Evolutionary conservation across 2,797 vertebrate genomes (phyloP).

Genomic region (Cyprinella venusta): DNA sequence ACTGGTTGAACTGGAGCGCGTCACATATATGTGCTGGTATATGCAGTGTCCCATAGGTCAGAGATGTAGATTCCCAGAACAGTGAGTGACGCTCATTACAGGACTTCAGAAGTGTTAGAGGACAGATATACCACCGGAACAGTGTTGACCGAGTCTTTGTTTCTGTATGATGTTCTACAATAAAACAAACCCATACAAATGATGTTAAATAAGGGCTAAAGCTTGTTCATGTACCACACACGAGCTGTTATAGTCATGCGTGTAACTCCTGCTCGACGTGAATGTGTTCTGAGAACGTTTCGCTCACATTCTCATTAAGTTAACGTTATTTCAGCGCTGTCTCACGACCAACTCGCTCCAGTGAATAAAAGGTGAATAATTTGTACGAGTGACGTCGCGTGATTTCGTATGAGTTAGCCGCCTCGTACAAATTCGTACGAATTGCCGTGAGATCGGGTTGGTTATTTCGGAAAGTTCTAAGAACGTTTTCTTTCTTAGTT

Average conservation of each 20-base stretch:
- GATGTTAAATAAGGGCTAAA: neutral
- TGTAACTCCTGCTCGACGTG: too few species aligned
- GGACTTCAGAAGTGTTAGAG: conserved; percentile 61
- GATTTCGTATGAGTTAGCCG: too few species aligned
- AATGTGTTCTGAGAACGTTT: neutral
- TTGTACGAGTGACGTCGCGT: too few species aligned
- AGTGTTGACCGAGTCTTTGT: neutral
- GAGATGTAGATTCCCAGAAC: conserved; percentile 74
- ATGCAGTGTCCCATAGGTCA: conserved; percentile 76
- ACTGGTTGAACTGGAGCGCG: conserved; percentile 68
- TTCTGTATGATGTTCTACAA: neutral
- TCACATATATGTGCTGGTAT: conserved; percentile 69
- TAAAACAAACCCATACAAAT: neutral
- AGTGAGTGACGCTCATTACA: conserved; percentile 71
- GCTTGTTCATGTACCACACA: neutral
- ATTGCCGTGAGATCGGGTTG: too few species aligned
- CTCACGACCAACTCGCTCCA: too few species aligned
- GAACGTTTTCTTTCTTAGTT: too few species aligned
- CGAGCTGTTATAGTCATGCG: neutral
- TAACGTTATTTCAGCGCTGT: neutral
- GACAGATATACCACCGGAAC: neutral
- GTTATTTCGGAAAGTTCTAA: too few species aligned
- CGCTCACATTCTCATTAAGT: neutral
- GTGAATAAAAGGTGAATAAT: too few species aligned
- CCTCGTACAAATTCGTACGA: too few species aligned